Conservation (phyloP, 2,888 invertebrate species). For the Acleris sparsana region DNA sequence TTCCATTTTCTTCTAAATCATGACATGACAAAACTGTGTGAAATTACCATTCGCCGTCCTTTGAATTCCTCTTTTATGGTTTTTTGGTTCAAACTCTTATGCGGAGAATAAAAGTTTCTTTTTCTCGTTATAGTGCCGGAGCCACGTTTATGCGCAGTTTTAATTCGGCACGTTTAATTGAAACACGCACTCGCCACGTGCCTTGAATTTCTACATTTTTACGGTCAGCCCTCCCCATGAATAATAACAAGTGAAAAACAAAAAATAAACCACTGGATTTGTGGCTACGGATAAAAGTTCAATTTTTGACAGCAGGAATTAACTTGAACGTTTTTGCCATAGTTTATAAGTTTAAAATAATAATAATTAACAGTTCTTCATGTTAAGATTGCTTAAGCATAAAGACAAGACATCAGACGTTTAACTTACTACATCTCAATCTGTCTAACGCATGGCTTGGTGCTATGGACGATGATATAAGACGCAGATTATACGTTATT, state of each 20-base stretch:
- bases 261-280: constrained; percentile 25
- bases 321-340: background rate
- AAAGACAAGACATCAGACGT: too few relatives aligned
- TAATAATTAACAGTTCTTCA: background rate
- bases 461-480: too few relatives aligned
- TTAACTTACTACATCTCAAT: too few relatives aligned
- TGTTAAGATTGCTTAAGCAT: too few relatives aligned
- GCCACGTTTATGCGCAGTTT: constrained; percentile 38
- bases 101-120: background rate
- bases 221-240: constrained; percentile 28
- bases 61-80: too few relatives aligned
- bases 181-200: constrained; percentile 58
- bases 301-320: constrained; percentile 11
- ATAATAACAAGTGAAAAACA: constrained; percentile 29
- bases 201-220: constrained; percentile 54
- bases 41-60: too few relatives aligned
- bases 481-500: too few relatives aligned
- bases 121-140: constrained; percentile 1
- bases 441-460: too few relatives aligned
- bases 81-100: too few relatives aligned
- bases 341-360: background rate
- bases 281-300: constrained; percentile 11
- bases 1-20: too few relatives aligned
- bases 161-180: constrained; percentile 58
- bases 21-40: too few relatives aligned